Evolutionary conservation across 2,113 vertebrate species (phyloP).

Genomic region (Garra rufa): DNA sequence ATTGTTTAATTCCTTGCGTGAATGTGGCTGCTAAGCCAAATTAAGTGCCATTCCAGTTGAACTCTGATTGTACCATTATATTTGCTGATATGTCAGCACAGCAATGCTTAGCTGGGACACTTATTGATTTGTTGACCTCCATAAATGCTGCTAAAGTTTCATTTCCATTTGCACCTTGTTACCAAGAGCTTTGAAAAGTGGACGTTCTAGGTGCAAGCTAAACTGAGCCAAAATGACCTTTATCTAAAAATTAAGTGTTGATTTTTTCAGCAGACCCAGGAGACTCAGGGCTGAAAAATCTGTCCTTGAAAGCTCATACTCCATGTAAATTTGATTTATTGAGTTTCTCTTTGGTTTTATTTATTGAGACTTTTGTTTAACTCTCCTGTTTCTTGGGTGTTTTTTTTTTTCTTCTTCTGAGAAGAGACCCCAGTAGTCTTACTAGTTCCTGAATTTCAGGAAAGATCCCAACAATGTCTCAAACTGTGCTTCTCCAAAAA

Average conservation of each 20-base stretch:
- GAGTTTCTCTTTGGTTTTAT: too few relatives aligned
- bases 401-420: not conserved
- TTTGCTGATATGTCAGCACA: slow-evolving; percentile 8
- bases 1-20: not conserved
- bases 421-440: not conserved
- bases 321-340: too few relatives aligned
- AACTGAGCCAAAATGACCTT: slow-evolving; percentile 37
- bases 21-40: not conserved
- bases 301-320: not conserved
- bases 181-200: slow-evolving; percentile 7
- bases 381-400: not conserved
- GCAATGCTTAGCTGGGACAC: not conserved
- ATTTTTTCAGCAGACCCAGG: not conserved
- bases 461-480: not conserved
- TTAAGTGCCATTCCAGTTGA: not conserved
- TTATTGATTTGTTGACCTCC: slow-evolving; percentile 40
- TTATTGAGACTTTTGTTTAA: not conserved
- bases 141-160: slow-evolving; percentile 19
- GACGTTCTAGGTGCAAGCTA: not conserved
- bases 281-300: not conserved
- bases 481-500: not conserved
- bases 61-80: not conserved
- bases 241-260: slow-evolving; percentile 3
- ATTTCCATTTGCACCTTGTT: slow-evolving; percentile 34
- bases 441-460: not conserved